Evolutionary conservation across 2,113 vertebrate species (phyloP), one percentile per base, ranked within the genome.

Genomic region (Microcebus murinus): DNA sequence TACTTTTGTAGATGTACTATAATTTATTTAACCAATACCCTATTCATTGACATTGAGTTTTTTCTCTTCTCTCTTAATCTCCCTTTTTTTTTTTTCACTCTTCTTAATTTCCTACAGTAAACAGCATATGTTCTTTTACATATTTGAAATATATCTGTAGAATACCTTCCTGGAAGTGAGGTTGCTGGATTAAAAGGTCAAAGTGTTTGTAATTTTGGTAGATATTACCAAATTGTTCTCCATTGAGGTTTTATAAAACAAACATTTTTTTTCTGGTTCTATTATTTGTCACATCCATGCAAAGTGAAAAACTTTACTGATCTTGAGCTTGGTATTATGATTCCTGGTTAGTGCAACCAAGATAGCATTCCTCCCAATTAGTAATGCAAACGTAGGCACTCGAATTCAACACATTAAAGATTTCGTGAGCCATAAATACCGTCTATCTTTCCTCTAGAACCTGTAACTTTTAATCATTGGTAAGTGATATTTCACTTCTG

Each of bases 401-500:
- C 42, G 36, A 23, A 52, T 42, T 89, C 77, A 71, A 29, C 57
- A 42, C 34, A 9, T 63, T 23, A 20, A 59, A 50, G 17, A 61
- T 55, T 25, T 87, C 36, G 1, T 65, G 50, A 95, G 27, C 39
- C 31, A 6, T 20, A 36, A n/a, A 20, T 9, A 59, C 63, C 34
- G 55, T 57, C 39, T 36, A 50, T 90, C 57, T 77, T 55, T 50
- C 34, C 76, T 91, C 61, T 92, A 76, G 73, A 65, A 71, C 82
- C 65, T 92, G 29, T 76, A 70, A 84, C 84, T 81, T 93, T 91
- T 90, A 81, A 88, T 95, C 71, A 61, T 57, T 70, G 57, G 17
- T 87, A 18, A 92, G 48, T 86, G 83, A 96, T 90, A 79, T 92
- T 81, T 83, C 52, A n/a, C 52, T 80, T 96, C 83, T 73, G n/a